These are phyloP conservation scores for Tachysurus fulvidraco DNA, from an alignment of 2,113 vertebrate genomes.

Conservation along the genomic window DNA sequence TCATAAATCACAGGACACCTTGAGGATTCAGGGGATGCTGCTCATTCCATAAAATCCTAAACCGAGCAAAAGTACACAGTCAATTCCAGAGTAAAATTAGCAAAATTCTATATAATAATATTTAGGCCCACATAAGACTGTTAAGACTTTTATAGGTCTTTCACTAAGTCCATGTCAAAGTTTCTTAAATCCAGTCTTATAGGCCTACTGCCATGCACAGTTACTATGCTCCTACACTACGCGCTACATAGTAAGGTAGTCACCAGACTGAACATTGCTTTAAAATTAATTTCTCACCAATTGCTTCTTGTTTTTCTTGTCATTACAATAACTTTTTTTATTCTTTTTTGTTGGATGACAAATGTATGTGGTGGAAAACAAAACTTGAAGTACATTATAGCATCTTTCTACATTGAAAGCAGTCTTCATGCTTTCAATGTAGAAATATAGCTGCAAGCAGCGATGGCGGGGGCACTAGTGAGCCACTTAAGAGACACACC, in stretches of 20 bases:
- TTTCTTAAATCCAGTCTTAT: background rate
- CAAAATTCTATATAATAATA: background rate
- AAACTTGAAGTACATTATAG: no score
- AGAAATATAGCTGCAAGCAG: no score
- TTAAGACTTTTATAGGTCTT: no score
- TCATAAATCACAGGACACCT: background rate
- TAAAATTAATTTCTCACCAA: background rate
- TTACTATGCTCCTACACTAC: background rate
- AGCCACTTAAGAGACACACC: no score
- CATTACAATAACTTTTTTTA: background rate
- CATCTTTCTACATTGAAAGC: no score
- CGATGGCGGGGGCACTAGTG: no score
- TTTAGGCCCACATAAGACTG: background rate
- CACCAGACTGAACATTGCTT: background rate
- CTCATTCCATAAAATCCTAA: slow-evolving; percentile 72
- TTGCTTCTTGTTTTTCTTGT: background rate
- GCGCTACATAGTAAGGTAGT: background rate
- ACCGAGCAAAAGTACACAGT: slow-evolving; percentile 27
- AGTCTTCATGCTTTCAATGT: no score
- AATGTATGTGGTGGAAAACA: no score
- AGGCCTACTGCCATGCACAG: background rate
- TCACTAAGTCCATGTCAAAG: background rate
- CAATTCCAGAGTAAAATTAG: background rate
- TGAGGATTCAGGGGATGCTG: slow-evolving; percentile 16
- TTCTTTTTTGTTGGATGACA: no score